phyloP scores from a whole-genome alignment of 1,140 invertebrate genomes.

The Trichomalopsis sarcophagae region DNA sequence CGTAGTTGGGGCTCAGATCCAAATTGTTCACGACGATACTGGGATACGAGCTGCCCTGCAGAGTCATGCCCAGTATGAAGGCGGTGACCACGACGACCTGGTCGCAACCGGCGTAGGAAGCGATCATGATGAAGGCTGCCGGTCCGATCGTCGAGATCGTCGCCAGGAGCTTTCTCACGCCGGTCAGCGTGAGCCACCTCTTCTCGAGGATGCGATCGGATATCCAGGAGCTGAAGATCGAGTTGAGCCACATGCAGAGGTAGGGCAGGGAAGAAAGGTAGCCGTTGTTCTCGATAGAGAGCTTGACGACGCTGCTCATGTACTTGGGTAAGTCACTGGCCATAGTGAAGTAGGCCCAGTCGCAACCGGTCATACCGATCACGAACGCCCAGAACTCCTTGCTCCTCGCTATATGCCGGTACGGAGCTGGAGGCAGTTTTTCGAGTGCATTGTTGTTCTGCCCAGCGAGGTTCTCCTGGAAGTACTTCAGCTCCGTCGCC shows the following conservation, averaged over 20 bases:
- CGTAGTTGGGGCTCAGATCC: slow-evolving; percentile 76
- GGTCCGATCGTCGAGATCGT: slow-evolving; percentile 42
- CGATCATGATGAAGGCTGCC: slow-evolving; percentile 55
- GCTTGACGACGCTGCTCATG: not conserved
- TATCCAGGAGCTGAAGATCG: slow-evolving; percentile 8
- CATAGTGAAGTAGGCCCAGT: slow-evolving; percentile 81
- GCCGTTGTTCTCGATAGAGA: slow-evolving; percentile 16
- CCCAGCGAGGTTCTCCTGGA: slow-evolving; percentile 70
- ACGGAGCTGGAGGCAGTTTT: slow-evolving; percentile 60
- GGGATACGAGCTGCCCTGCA: slow-evolving; percentile 57
- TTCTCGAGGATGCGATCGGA: not conserved
- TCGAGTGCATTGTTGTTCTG: not conserved
- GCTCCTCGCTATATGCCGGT: slow-evolving; percentile 42
- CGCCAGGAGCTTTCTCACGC: not conserved
- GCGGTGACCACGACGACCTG: slow-evolving; percentile 53
- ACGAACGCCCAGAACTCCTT: slow-evolving; percentile 77
- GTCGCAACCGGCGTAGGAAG: slow-evolving; percentile 58
- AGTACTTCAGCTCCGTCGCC: slow-evolving; percentile 82
- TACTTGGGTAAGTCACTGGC: slow-evolving; percentile 76
- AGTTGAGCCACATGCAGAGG: slow-evolving; percentile 13
- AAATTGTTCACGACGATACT: slow-evolving; percentile 70
- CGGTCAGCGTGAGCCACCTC: not conserved
- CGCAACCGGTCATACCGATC: slow-evolving; percentile 77
- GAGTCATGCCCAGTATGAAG: slow-evolving; percentile 58
- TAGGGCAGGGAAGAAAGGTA: slow-evolving; percentile 3